Evolutionary conservation across 2,113 vertebrate genomes (phyloP), one percentile per base, ranked within the genome.

Genomic region (Gulo gulo): DNA sequence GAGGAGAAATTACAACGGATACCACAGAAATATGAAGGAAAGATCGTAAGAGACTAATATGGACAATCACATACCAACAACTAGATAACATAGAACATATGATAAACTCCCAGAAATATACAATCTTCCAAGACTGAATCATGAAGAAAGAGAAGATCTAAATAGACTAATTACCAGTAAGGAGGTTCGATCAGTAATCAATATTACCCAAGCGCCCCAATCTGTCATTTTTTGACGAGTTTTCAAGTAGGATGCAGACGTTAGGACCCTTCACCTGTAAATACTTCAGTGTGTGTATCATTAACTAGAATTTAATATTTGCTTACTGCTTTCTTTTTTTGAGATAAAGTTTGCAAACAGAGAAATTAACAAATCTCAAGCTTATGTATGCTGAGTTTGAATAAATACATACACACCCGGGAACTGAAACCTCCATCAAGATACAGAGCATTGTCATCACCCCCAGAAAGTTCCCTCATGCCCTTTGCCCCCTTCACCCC

Each of bases 331-430:
- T 29, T 73, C 8, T 42, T 87, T 69, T 65, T 42, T 52, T 76
- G 1, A 88, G 85, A 92, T 65, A 47, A n/a, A 81, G 39, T 96
- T 85, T 95, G 57, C 69, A 94, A 94, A 94, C 63, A 88, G 55
- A 73, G 29, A 84, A 45, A 36, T 92, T 7, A 61, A 91, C 74
- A 87, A n/a, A 74, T 84, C 57, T 87, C 65, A 20, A 2, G 39
- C 16, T 11, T 69, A 16, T 45, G 21, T 63, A 76, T 7, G 29
- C n/a, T 42, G 63, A 74, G 65, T 61, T 29, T 55, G 42, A 45
- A 91, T 71, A 78, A 71, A 76, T 6, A 61, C 45, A 76, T 7
- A 45, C 29, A 80, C 74, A 52, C 11, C 20, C 11, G 15, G 15
- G 42, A 52, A 76, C 1, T 34, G 18, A 90, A 67, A 36, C 29